A percentile compares a stretch with the other conserved stretches of the same genome.
Evolutionary conservation across 2,113 vertebrate species (phyloP).

Genomic region (Oncorhynchus clarkii): DNA sequence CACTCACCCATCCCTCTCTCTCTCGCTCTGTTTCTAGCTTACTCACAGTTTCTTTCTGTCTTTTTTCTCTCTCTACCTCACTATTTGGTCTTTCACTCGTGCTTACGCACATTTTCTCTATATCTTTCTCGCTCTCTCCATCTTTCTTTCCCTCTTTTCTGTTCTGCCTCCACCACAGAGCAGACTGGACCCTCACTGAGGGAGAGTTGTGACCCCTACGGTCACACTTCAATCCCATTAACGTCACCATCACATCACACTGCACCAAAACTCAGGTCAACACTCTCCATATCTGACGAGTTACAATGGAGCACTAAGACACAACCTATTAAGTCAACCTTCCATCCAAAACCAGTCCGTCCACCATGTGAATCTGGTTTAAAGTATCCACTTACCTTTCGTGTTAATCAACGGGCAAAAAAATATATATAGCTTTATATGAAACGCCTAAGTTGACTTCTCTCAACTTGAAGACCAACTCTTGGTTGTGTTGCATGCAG

Average conservation of each 20-base stretch:
- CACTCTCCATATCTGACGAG: neutral
- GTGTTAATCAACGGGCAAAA: slow-evolving; percentile 55
- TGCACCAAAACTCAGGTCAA: slow-evolving; percentile 3
- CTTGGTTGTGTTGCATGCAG: slow-evolving; percentile 70
- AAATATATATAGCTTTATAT: slow-evolving; percentile 46
- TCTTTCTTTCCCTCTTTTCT: neutral
- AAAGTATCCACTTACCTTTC: slow-evolving; percentile 68
- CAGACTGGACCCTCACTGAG: neutral
- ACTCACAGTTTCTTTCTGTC: neutral
- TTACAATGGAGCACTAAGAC: neutral
- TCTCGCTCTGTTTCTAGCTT: neutral
- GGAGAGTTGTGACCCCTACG: slow-evolving; percentile 25
- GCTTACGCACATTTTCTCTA: neutral
- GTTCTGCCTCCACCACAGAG: neutral
- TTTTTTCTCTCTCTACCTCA: neutral
- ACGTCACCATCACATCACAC: slow-evolving; percentile 1
- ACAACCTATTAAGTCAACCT: slow-evolving; percentile 3
- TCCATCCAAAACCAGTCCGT: neutral
- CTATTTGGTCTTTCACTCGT: neutral
- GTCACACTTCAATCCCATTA: slow-evolving; percentile 22
- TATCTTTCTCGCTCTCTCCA: neutral
- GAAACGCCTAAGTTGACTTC: slow-evolving; percentile 65
- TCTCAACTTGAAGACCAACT: slow-evolving; percentile 69
- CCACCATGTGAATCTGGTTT: neutral
- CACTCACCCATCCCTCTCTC: slow-evolving; percentile 9